Conservation (phyloP, 1,140 invertebrate species). For the Battus philenor region DNA sequence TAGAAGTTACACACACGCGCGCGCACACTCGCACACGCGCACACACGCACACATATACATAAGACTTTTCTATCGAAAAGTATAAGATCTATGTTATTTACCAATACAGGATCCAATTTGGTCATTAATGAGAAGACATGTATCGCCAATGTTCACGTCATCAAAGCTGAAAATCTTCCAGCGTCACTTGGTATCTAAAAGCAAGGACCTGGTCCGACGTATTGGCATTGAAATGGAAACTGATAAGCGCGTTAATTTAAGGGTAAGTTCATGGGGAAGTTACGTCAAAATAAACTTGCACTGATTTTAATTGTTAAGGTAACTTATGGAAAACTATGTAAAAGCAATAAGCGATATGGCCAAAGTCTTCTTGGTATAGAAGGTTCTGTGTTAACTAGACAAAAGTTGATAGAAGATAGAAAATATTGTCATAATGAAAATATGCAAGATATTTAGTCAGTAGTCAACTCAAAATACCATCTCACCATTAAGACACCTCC, state of each 20-base stretch:
- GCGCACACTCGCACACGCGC: too few species aligned
- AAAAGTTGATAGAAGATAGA: neutral
- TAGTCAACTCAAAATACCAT: too few species aligned
- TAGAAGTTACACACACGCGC: too few species aligned
- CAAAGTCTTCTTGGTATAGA: neutral
- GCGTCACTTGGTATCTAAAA: conserved; percentile 19
- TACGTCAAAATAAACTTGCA: too few species aligned
- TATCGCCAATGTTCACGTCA: conserved; percentile 29
- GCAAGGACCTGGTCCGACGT: conserved; percentile 25
- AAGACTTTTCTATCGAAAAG: too few species aligned
- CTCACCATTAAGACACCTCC: too few species aligned
- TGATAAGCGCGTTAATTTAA: conserved; percentile 19
- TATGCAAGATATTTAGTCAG: too few species aligned
- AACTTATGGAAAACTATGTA: neutral
- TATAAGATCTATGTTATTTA: too few species aligned
- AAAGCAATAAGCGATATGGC: too few species aligned
- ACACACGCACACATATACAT: too few species aligned
- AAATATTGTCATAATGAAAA: neutral
- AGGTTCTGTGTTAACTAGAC: neutral
- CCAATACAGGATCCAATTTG: conserved; percentile 29
- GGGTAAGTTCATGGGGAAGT: too few species aligned
- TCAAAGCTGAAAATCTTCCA: conserved; percentile 32
- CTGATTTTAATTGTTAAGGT: too few species aligned
- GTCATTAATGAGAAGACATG: conserved; percentile 20
- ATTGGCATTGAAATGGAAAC: conserved; percentile 25